Conservation (phyloP, 37 sponge, comb jelly and placozoan genomes). For the Cladorhizidae sp. region DNA sequence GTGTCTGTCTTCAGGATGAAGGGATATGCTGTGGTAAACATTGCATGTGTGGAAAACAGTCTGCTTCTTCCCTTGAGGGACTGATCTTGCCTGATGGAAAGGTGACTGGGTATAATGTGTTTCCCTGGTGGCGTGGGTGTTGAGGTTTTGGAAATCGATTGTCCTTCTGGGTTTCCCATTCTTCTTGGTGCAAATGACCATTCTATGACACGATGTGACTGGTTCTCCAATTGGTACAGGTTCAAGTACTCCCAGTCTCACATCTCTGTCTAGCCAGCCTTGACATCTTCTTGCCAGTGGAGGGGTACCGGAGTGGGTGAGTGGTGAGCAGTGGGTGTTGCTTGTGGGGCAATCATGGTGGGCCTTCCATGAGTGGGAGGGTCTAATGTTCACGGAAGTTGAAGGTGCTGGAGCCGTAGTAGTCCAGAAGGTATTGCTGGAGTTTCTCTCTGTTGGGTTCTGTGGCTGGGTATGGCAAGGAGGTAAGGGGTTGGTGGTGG, state of each 20-base stretch:
- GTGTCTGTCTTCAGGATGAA: too few relatives aligned
- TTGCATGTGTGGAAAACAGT: too few relatives aligned
- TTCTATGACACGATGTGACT: constrained; percentile 44
- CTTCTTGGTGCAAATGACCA: constrained; percentile 42
- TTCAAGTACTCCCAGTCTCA: constrained; percentile 46
- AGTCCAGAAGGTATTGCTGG: constrained; percentile 38
- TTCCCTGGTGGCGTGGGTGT: too few relatives aligned
- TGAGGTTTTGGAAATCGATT: constrained; percentile 49
- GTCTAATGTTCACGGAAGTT: constrained; percentile 29
- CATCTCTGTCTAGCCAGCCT: constrained; percentile 41
- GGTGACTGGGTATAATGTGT: too few relatives aligned
- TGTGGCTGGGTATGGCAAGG: constrained; percentile 50
- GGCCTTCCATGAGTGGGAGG: constrained; percentile 53
- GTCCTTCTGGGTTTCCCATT: constrained; percentile 25
- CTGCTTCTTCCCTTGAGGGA: too few relatives aligned
- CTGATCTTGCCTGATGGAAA: too few relatives aligned
- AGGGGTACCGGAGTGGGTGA: constrained; percentile 49
- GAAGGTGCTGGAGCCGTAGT: constrained; percentile 50
- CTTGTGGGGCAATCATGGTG: constrained; percentile 47
- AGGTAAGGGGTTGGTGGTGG: constrained; percentile 33
- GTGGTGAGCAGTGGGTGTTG: constrained; percentile 49
- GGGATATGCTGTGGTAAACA: too few relatives aligned
- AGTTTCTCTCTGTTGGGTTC: constrained; percentile 47
- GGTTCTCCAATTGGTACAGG: constrained; percentile 55
- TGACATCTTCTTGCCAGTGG: constrained; percentile 51